These are phyloP conservation scores for Salvelinus fontinalis DNA, from an alignment of 2,113 vertebrate genomes.

Conservation along the genomic window DNA sequence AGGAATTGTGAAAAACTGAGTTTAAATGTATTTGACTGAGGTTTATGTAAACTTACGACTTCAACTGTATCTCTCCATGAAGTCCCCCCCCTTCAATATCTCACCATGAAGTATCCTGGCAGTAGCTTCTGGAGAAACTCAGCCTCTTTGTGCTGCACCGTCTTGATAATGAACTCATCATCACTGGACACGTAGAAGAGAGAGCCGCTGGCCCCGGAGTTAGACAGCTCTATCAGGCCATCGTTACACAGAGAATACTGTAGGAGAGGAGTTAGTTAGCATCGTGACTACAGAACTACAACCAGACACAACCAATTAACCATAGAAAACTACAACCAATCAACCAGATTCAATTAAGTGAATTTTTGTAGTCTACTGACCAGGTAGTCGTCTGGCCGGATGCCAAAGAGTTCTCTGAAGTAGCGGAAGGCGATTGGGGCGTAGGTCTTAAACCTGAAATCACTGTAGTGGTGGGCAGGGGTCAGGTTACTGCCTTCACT, in stretches of 20 bases:
- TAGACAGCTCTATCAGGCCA: conserved; percentile 88
- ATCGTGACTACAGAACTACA: background rate
- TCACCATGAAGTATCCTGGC: conserved; percentile 95
- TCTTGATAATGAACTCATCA: conserved; percentile 97
- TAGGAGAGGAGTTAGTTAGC: conserved; percentile 3
- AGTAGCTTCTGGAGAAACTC: conserved; percentile 95
- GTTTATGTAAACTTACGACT: no score
- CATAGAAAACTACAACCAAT: background rate
- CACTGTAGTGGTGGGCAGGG: conserved; percentile 93
- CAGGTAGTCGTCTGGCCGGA: conserved; percentile 93
- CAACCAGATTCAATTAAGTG: background rate
- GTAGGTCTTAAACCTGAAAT: conserved; percentile 96
- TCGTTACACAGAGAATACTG: conserved; percentile 86
- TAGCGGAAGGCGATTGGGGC: conserved; percentile 96
- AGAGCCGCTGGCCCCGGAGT: conserved; percentile 91
- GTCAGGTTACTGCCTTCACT: conserved; percentile 95
- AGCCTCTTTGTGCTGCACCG: conserved; percentile 93
- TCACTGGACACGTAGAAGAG: conserved; percentile 94
- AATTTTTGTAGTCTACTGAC: conserved; percentile 66
- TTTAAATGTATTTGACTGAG: no score
- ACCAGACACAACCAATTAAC: background rate
- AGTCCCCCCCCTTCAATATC: conserved; percentile 3
- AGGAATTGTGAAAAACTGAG: no score
- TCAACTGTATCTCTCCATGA: no score
- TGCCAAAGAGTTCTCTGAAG: conserved; percentile 93